These are phyloP conservation scores for Ichneumon xanthorius DNA, from an alignment of 2,888 invertebrate genomes.

Conservation along the genomic window DNA sequence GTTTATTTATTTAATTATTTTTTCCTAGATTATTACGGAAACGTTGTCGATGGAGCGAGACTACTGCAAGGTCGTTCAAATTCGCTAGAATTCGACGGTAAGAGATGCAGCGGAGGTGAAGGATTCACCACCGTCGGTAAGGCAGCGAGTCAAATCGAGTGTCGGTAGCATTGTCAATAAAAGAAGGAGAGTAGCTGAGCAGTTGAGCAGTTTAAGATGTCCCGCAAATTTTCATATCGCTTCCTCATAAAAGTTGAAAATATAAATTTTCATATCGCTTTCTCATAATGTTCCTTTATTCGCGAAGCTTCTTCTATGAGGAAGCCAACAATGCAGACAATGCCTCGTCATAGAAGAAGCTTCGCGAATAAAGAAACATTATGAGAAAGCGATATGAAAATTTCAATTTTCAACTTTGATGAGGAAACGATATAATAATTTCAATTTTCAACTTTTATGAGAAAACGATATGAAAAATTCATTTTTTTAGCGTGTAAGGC, in stretches of 20 bases:
- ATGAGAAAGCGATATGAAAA: too few species aligned
- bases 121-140: slow-evolving; percentile 14
- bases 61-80: not conserved
- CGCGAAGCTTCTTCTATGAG: too few species aligned
- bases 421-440: too few species aligned
- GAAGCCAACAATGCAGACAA: too few species aligned
- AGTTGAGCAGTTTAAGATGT: not conserved
- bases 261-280: too few species aligned
- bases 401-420: too few species aligned
- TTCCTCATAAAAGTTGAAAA: too few species aligned
- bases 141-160: not conserved
- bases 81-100: not conserved
- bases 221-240: too few species aligned
- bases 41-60: not conserved
- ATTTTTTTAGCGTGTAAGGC: not conserved
- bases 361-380: not conserved
- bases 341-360: not conserved
- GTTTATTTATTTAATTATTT: not conserved
- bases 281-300: too few species aligned
- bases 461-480: too few species aligned
- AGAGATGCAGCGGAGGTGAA: not conserved
- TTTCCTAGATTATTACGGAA: not conserved
- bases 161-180: slow-evolving; percentile 74
- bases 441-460: too few species aligned
- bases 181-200: slow-evolving; percentile 56